A percentile compares a stretch with the other conserved stretches of the same genome.
Evolutionary conservation across 2,888 invertebrate species (phyloP).

Genomic region (Chromoteleia sp.): DNA sequence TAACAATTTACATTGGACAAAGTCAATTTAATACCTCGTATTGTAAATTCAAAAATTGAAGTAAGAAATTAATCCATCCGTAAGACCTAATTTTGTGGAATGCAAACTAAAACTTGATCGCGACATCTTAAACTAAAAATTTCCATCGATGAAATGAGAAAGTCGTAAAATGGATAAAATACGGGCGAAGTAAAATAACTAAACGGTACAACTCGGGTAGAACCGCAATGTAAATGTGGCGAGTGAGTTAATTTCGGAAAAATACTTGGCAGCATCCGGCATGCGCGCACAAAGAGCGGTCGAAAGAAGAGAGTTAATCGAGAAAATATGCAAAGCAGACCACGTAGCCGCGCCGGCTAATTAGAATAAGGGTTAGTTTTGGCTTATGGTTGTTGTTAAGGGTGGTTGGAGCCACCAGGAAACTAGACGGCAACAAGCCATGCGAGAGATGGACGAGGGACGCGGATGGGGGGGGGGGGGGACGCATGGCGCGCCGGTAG

Average conservation of each 20-base stretch:
- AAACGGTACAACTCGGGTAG: slow-evolving; percentile 15
- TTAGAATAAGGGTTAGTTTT: slow-evolving; percentile 84
- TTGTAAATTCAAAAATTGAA: too few relatives aligned
- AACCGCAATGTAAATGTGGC: slow-evolving; percentile 34
- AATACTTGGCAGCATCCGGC: slow-evolving; percentile 63
- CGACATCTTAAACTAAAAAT: too few relatives aligned
- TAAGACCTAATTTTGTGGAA: too few relatives aligned
- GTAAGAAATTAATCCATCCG: too few relatives aligned
- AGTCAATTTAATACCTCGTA: too few relatives aligned
- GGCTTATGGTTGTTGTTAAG: slow-evolving; percentile 83
- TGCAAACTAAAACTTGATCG: too few relatives aligned
- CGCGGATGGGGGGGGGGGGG: slow-evolving; percentile 31
- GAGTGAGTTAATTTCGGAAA: slow-evolving; percentile 62
- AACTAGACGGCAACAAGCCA: slow-evolving; percentile 74
- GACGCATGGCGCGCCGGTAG: slow-evolving; percentile 29
- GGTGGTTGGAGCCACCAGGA: slow-evolving; percentile 78
- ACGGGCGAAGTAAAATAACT: slow-evolving; percentile 1
- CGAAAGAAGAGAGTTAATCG: slow-evolving; percentile 79
- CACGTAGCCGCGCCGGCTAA: slow-evolving; percentile 78
- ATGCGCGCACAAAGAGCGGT: slow-evolving; percentile 47
- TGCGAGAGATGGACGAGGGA: slow-evolving; percentile 55
- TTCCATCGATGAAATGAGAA: too few relatives aligned
- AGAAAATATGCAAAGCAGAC: slow-evolving; percentile 82
- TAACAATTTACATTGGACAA: too few relatives aligned
- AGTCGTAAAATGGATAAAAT: slow-evolving; percentile 20